Percentiles rank a stretch among this genome's conserved stretches.
phyloP scores from a whole-genome alignment of 2,888 invertebrate genomes.

The Luperina nickerlii region DNA sequence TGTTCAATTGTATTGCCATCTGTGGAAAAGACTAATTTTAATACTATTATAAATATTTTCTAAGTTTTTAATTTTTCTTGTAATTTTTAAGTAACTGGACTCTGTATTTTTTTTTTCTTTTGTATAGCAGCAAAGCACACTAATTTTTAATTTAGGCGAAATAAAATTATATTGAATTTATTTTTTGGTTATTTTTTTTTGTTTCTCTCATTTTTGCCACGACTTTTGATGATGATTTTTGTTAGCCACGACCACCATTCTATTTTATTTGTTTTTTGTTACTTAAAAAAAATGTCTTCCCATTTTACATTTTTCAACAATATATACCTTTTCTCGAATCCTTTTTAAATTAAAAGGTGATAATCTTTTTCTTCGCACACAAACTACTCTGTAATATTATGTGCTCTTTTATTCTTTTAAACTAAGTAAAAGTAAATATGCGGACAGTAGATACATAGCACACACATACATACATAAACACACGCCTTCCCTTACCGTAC shows the following conservation, averaged over 20 bases:
- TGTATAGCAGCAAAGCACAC: slow-evolving; percentile 67
- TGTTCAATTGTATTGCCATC: slow-evolving; percentile 89
- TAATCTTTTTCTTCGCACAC: not conserved
- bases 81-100: slow-evolving; percentile 67
- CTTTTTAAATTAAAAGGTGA: not conserved
- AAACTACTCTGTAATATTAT: not conserved
- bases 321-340: not conserved
- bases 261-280: no score
- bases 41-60: slow-evolving; percentile 77
- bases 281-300: not conserved
- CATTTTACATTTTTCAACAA: not conserved
- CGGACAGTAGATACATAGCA: not conserved
- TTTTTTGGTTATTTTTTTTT: slow-evolving; percentile 50
- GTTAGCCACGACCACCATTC: not conserved
- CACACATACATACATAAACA: not conserved
- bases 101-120: slow-evolving; percentile 63
- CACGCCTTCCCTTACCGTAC: not conserved
- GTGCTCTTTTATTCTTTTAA: not conserved
- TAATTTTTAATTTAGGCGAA: slow-evolving; percentile 67
- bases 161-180: slow-evolving; percentile 69
- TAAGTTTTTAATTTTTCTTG: slow-evolving; percentile 71
- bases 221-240: not conserved
- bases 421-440: not conserved
- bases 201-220: not conserved
- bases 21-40: slow-evolving; percentile 88